phyloP scores from a whole-genome alignment of 2,797 vertebrate genomes.

The Falco columbarius region DNA sequence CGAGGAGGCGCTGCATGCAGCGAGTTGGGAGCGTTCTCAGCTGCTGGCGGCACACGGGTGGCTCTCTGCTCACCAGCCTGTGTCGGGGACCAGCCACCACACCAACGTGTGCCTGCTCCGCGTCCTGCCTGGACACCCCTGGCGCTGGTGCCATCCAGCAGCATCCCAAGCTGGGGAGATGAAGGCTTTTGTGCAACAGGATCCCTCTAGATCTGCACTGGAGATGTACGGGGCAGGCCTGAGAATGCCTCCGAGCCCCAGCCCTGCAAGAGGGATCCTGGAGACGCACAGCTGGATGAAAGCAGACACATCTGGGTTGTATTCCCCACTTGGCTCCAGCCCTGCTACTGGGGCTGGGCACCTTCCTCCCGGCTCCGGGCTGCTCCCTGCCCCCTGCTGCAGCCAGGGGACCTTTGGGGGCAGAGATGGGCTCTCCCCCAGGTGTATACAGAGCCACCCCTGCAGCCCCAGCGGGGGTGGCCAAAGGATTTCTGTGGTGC shows the following conservation, averaged over 20 bases:
- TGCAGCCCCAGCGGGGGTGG: not conserved
- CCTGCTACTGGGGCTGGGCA: not conserved
- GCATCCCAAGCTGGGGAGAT: not conserved
- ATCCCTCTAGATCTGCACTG: not conserved
- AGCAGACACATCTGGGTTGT: not conserved
- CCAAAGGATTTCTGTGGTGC: not conserved
- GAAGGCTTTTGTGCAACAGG: not conserved
- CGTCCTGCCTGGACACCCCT: not conserved
- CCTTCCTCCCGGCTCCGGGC: not conserved
- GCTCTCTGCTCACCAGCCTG: not conserved
- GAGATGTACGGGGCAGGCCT: not conserved
- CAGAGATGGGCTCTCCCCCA: not conserved
- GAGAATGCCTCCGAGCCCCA: not conserved
- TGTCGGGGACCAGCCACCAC: rapidly evolving
- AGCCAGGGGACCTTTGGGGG: not conserved
- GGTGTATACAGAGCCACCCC: rapidly evolving
- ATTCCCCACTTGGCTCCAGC: not conserved
- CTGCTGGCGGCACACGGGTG: rapidly evolving
- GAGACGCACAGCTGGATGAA: not conserved
- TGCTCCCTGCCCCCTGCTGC: rapidly evolving
- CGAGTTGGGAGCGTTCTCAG: not conserved
- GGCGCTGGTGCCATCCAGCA: not conserved
- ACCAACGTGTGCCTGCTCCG: rapidly evolving
- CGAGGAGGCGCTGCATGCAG: not conserved
- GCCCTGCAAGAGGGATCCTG: not conserved